Conservation (phyloP, 1,140 invertebrate genomes). For the Cyrtorhinus lividipennis region DNA sequence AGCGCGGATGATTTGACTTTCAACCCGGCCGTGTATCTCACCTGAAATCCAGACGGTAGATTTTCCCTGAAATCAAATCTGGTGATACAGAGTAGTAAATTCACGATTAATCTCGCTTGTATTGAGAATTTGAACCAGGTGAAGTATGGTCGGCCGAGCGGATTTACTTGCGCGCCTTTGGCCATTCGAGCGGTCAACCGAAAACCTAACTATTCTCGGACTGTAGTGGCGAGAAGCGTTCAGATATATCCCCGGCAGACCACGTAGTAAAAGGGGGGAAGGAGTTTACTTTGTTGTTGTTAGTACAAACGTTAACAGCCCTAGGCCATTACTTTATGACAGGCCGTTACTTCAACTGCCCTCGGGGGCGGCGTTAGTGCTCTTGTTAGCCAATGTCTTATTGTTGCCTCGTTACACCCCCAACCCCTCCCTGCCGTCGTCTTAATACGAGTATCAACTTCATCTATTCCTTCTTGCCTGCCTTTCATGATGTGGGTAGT, state of each 20-base stretch:
- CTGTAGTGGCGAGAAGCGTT: no score
- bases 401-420: not conserved
- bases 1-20: no score
- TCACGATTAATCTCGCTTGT: no score
- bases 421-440: not conserved
- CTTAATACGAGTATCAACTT: not conserved
- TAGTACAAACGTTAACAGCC: not conserved
- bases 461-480: not conserved
- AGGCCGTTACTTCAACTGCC: slow-evolving; percentile 9
- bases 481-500: not conserved
- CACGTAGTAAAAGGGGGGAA: not conserved
- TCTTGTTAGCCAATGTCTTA: slow-evolving; percentile 8
- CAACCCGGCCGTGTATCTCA: no score
- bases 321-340: slow-evolving; percentile 6
- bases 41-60: no score
- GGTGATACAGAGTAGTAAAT: no score
- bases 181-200: not conserved
- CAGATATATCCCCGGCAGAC: not conserved
- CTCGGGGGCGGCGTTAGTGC: slow-evolving; percentile 5
- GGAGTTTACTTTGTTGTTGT: not conserved
- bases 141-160: no score
- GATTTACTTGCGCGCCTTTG: not conserved
- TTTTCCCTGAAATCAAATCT: no score
- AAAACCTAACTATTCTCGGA: not conserved
- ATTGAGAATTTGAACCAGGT: no score